Conservation (phyloP, 2,888 invertebrate genomes). For the Hymenopus coronatus region DNA sequence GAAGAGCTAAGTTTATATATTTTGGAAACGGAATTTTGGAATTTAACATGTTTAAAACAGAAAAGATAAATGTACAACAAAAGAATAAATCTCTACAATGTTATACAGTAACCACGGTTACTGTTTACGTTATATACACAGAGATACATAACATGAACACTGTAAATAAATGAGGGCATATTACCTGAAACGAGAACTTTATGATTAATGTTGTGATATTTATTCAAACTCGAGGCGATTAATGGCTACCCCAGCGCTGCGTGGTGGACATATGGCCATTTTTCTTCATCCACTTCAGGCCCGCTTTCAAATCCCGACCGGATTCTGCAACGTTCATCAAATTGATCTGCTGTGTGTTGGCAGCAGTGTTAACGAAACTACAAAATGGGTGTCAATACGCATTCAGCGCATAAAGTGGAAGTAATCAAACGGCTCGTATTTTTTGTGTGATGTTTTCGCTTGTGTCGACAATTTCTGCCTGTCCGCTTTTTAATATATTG, state of each 20-base stretch:
- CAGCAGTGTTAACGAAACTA: background rate
- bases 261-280: background rate
- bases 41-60: too few species aligned
- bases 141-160: too few species aligned
- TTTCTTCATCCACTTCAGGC: background rate
- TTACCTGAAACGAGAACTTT: background rate
- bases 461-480: background rate
- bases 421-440: background rate
- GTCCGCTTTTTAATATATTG: background rate
- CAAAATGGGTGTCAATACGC: background rate
- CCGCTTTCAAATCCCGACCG: background rate
- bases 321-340: background rate
- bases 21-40: too few species aligned
- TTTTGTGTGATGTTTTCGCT: background rate
- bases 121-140: too few species aligned
- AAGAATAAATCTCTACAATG: too few species aligned
- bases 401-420: background rate
- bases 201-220: background rate
- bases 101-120: too few species aligned
- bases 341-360: background rate
- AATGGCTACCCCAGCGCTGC: background rate
- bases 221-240: background rate
- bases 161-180: too few species aligned
- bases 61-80: too few species aligned
- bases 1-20: too few species aligned